phyloP scores from a whole-genome alignment of 92 coral and sea anemone species.

The Paragorgia papillata region DNA sequence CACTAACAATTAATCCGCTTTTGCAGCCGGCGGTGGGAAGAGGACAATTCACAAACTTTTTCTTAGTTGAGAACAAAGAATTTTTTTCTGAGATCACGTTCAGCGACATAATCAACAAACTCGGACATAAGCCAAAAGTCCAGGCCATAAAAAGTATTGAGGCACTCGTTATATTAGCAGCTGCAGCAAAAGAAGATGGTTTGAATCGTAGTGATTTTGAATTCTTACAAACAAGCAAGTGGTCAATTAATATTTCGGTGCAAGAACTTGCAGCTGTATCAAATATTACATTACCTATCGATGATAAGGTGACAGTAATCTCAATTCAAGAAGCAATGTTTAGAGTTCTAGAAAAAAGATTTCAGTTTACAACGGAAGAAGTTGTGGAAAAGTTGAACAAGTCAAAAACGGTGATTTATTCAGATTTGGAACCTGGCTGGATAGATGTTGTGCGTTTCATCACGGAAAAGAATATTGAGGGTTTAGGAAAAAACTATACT shows the following conservation, averaged over 20 bases:
- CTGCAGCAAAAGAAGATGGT: constrained; percentile 4
- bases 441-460: constrained; percentile 22
- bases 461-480: constrained; percentile 24
- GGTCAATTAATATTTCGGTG: constrained; percentile 26
- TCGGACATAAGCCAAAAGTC: not conserved
- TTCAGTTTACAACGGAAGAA: constrained; percentile 35
- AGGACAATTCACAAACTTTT: not conserved
- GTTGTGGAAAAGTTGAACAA: constrained; percentile 16
- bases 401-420: constrained; percentile 3
- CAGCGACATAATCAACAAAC: constrained; percentile 8
- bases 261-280: constrained; percentile 23
- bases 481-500: not conserved
- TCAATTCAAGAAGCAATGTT: constrained; percentile 34
- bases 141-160: not conserved
- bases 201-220: constrained; percentile 9
- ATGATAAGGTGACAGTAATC: not conserved
- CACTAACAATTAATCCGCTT: constrained; percentile 36
- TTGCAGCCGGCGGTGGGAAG: constrained; percentile 12
- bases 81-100: constrained; percentile 15
- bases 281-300: constrained; percentile 12
- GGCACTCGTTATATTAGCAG: not conserved
- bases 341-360: constrained; percentile 26
- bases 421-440: constrained; percentile 36
- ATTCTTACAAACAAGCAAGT: constrained; percentile 27
- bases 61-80: not conserved